Base-by-base conservation (phyloP, 2,113 vertebrate species). In the Eurypyga helias region DNA sequence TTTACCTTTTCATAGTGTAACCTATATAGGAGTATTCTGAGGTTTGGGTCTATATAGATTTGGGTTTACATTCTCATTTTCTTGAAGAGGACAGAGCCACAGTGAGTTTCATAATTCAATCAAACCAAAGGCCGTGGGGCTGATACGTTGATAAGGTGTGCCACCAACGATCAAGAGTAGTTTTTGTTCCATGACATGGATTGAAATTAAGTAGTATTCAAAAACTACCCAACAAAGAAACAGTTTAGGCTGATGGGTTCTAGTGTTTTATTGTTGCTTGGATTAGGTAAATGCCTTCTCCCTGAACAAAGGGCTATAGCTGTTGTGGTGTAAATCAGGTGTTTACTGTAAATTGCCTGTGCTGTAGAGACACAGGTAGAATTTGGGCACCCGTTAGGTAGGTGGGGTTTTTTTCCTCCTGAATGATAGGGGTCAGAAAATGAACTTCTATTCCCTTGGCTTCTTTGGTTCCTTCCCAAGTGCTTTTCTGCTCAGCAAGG, bases 171-270 rank as follows among this genome's bases (percentile, higher is more conserved):
- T 25, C 29, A 4, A 0, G 1, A 60, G 67, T 24, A 65, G 38
- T 55, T 60, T 91, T 83, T 78, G 51, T 75, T 67, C 29, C 6
- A 10, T 0, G 1, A 5, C 0, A 0, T 31, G 17, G 38, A 17
- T 23, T 78, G 43, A 66, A 93, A 75, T 80, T 28, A 87, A 89
- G 46, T 33, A 57, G 6, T 7, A 2, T 67, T 90, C 75, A 1
- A 89, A 91, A 89, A 93, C 54, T 46, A n/a, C 11, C 49, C 28
- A 41, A 49, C 41, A 51, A 58, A 64, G 15, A 93, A 90, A 45
- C 13, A 43, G 11, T 26, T 66, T 58, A 86, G 12, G 28, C 9
- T 55, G 9, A 11, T 5, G 21, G 48, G 11, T 78, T 81, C 18
- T 33, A 52, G 25, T 66, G 24, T 31, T 89, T 64, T 86, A 24